Percentiles rank a stretch among this genome's conserved stretches.
Evolutionary conservation across 2,113 vertebrate genomes (phyloP).

Genomic region (Chionis minor): DNA sequence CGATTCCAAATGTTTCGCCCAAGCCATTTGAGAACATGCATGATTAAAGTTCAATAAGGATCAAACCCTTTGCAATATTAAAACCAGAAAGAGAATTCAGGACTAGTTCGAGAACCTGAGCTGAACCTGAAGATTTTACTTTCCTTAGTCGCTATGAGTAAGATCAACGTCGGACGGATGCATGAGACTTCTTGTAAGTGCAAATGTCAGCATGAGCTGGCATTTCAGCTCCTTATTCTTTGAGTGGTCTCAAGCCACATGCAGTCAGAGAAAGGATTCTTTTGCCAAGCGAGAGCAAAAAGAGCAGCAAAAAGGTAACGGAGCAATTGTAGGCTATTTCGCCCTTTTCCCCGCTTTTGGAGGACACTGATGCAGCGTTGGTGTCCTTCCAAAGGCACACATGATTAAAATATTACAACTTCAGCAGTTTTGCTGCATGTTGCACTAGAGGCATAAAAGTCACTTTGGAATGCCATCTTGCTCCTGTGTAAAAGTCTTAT

Average conservation of each 20-base stretch:
- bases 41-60: background rate
- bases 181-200: background rate
- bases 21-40: background rate
- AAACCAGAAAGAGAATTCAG: background rate
- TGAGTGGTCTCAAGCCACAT: background rate
- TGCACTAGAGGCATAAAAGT: background rate
- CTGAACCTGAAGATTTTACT: background rate
- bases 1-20: background rate
- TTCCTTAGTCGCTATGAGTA: background rate
- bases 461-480: background rate
- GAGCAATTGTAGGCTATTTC: background rate
- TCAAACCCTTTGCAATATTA: background rate
- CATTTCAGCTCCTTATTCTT: background rate
- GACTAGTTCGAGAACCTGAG: background rate
- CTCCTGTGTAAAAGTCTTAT: background rate
- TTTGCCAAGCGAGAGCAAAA: background rate
- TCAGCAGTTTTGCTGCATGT: background rate
- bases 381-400: conserved; percentile 9
- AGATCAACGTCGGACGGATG: background rate
- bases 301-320: background rate
- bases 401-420: background rate
- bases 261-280: background rate
- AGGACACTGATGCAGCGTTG: background rate
- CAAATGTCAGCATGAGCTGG: background rate
- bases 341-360: background rate